A percentile compares a stretch with the other conserved stretches of the same genome.
Evolutionary conservation across 2,888 invertebrate genomes (phyloP).

Genomic region (Netelia fuscicornis): DNA sequence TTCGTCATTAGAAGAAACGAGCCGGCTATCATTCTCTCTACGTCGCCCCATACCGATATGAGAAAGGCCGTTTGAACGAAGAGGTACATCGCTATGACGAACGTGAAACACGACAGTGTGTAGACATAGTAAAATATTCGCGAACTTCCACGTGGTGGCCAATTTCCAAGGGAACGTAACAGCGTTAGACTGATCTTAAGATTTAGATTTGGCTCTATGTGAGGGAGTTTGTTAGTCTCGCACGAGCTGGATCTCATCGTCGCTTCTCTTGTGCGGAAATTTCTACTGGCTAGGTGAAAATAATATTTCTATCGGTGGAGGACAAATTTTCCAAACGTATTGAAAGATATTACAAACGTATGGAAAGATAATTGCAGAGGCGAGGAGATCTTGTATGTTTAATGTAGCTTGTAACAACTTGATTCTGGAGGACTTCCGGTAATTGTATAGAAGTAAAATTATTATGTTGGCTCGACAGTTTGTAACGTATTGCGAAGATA

Average conservation of each 20-base stretch:
- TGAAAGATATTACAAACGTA: too few relatives aligned
- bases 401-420: too few relatives aligned
- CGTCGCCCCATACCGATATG: constrained; percentile 70
- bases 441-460: too few relatives aligned
- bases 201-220: constrained; percentile 74
- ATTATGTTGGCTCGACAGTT: too few relatives aligned
- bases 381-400: too few relatives aligned
- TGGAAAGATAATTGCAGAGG: too few relatives aligned
- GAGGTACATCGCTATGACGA: constrained; percentile 73
- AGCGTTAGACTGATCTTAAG: constrained; percentile 73
- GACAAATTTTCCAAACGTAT: too few relatives aligned
- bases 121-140: constrained; percentile 69
- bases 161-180: constrained; percentile 76
- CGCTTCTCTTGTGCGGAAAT: background rate
- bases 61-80: constrained; percentile 72
- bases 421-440: too few relatives aligned
- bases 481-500: too few relatives aligned
- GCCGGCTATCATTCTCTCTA: constrained; percentile 72
- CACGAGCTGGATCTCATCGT: background rate
- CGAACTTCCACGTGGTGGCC: constrained; percentile 70
- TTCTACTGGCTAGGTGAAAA: background rate
- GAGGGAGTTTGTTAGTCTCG: constrained; percentile 40
- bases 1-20: constrained; percentile 77
- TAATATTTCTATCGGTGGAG: too few relatives aligned
- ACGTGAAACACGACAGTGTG: constrained; percentile 67